phyloP scores from a whole-genome alignment of 2,888 invertebrate species.

The Ophraella communa region DNA sequence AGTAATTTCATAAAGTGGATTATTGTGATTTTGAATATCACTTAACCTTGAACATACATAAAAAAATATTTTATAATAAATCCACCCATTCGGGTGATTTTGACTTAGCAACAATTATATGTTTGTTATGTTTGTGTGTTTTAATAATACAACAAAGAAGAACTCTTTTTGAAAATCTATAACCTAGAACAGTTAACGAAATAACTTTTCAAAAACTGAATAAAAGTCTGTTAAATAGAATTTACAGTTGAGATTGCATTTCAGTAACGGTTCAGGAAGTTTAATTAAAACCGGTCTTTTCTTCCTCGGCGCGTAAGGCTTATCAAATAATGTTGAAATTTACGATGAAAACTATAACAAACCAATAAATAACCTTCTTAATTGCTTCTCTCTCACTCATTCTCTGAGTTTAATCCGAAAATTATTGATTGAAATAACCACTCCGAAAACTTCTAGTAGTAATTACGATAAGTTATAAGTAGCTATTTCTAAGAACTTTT shows the following conservation, averaged over 20 bases:
- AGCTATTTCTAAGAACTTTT: neutral
- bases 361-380: constrained; percentile 33
- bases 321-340: constrained; percentile 32
- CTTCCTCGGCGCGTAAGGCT: constrained; percentile 18
- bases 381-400: constrained; percentile 24
- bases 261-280: constrained; percentile 15
- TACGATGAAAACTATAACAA: constrained; percentile 29
- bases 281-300: constrained; percentile 25
- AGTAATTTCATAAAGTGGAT: too few species aligned
- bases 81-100: too few species aligned
- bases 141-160: neutral
- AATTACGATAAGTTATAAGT: neutral
- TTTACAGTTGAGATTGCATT: neutral
- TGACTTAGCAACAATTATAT: too few species aligned
- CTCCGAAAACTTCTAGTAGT: neutral
- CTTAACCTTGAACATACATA: too few species aligned
- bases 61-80: too few species aligned
- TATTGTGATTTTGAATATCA: too few species aligned
- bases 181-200: neutral
- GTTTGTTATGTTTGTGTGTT: neutral
- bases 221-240: neutral
- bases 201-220: neutral
- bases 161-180: neutral
- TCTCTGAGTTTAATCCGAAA: constrained; percentile 7
- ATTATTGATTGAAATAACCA: constrained; percentile 21